Conservation (phyloP, 1,140 invertebrate genomes). For the Amphibalanus amphitrite region DNA sequence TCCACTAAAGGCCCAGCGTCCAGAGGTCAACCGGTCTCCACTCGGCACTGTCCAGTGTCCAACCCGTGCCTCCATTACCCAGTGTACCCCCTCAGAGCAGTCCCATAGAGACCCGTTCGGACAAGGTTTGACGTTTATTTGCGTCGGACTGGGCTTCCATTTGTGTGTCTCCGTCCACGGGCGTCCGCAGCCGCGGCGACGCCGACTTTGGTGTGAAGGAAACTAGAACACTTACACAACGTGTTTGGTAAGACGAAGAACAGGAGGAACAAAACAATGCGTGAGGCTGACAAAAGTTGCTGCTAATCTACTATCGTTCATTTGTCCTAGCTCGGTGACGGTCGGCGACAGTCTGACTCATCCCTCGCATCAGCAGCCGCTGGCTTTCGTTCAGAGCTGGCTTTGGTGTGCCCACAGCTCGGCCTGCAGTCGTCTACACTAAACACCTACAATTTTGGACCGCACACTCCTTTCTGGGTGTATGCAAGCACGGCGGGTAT, state of each 20-base stretch:
- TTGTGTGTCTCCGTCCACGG: neutral
- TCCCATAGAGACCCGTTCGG: too few species aligned
- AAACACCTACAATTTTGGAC: neutral
- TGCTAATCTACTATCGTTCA: neutral
- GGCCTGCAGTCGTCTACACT: neutral
- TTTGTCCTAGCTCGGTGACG: neutral
- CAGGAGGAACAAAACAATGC: neutral
- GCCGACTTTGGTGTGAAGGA: neutral
- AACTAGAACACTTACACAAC: neutral
- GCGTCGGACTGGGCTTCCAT: neutral
- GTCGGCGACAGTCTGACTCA: neutral
- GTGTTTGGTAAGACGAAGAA: conserved; percentile 1
- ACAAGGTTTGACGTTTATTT: neutral
- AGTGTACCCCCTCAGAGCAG: too few species aligned
- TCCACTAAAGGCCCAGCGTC: too few species aligned
- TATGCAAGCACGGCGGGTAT: neutral
- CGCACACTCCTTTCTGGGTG: neutral
- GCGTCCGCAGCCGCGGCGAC: neutral
- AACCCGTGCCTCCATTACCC: too few species aligned
- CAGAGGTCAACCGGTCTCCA: too few species aligned
- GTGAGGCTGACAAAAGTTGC: neutral
- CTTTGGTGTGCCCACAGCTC: neutral
- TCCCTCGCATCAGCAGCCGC: neutral
- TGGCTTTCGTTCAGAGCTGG: neutral
- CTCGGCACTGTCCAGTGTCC: too few species aligned